These are phyloP conservation scores for Pontoporia blainvillei DNA, from an alignment of 2,113 vertebrate species.

Conservation along the genomic window DNA sequence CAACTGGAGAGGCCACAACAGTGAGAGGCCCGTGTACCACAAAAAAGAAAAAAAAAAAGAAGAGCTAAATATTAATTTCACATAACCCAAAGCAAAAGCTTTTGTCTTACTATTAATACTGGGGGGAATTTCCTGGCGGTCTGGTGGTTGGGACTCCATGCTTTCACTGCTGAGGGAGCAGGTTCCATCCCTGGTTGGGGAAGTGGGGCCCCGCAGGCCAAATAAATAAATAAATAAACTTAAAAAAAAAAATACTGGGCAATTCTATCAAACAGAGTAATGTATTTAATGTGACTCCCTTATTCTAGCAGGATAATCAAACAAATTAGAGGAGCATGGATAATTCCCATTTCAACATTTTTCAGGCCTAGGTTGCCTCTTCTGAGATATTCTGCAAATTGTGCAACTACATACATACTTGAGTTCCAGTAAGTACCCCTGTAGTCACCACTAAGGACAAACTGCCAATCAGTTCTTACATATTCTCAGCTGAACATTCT, in stretches of 20 bases:
- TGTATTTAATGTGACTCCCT: background rate
- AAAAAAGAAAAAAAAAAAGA: too few relatives aligned
- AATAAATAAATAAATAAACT: background rate
- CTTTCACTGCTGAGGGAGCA: background rate
- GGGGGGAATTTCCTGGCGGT: background rate
- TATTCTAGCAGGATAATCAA: background rate
- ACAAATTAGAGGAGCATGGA: background rate
- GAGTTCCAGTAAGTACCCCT: background rate
- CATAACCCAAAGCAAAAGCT: background rate
- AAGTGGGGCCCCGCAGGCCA: background rate
- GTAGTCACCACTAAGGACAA: background rate
- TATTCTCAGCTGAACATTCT: background rate
- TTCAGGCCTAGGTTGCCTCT: background rate
- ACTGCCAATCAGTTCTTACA: background rate
- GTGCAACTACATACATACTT: background rate
- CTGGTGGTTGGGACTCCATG: background rate
- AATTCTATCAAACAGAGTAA: background rate
- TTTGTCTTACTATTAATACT: background rate
- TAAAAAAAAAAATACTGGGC: background rate
- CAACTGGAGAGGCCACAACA: too few relatives aligned
- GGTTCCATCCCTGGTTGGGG: background rate
- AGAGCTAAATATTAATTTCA: slow-evolving; percentile 14
- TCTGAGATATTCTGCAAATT: background rate
- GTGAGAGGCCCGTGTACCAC: too few relatives aligned
- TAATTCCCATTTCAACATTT: slow-evolving; percentile 16